phyloP scores from a whole-genome alignment of 2,113 vertebrate genomes.

The Halichoerus grypus region DNA sequence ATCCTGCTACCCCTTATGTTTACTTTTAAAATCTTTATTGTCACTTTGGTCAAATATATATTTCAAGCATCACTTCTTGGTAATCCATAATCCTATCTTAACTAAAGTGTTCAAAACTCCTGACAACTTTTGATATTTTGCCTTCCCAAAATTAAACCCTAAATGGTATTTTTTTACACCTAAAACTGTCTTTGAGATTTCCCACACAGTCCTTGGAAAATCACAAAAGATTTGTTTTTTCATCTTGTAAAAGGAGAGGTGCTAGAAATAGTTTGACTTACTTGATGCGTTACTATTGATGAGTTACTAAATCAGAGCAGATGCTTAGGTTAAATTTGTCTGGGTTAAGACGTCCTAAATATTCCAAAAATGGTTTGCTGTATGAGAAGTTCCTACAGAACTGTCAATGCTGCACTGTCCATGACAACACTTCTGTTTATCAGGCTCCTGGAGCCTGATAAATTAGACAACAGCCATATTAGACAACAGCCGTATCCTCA shows the following conservation, averaged over 20 bases:
- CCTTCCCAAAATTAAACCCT: conserved; percentile 28
- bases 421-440: too few relatives aligned
- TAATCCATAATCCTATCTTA: not conserved
- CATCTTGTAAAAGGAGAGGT: not conserved
- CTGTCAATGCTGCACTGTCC: not conserved
- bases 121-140: not conserved
- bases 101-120: not conserved
- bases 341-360: not conserved
- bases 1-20: not conserved
- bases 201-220: not conserved
- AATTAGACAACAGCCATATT: not conserved
- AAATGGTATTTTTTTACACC: not conserved
- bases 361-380: not conserved
- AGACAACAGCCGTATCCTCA: not conserved
- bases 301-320: not conserved
- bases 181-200: not conserved
- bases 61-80: not conserved
- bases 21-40: not conserved
- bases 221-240: not conserved
- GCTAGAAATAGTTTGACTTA: not conserved
- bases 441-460: too few relatives aligned
- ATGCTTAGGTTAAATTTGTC: not conserved
- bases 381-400: not conserved
- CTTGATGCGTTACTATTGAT: not conserved
- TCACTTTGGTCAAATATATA: not conserved